Percentiles rank a stretch among this genome's conserved stretches.
phyloP scores from a whole-genome alignment of 2,113 vertebrate species.

The Pao palembangensis region DNA sequence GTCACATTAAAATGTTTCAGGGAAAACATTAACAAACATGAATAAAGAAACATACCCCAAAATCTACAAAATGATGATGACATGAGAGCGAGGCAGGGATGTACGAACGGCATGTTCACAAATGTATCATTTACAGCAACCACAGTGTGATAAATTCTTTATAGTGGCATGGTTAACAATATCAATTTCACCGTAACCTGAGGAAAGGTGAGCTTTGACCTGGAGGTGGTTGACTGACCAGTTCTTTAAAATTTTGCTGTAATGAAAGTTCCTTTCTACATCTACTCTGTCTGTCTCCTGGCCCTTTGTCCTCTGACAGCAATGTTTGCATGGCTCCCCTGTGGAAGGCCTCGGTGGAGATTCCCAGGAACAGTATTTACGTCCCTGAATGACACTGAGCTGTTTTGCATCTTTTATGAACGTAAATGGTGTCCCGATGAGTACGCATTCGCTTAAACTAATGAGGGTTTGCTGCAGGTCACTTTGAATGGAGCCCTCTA shows the following conservation, averaged over 20 bases:
- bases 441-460: constrained; percentile 14
- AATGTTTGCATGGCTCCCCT: constrained; percentile 26
- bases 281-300: constrained; percentile 1
- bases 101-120: neutral
- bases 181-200: too few relatives aligned
- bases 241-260: neutral
- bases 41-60: too few relatives aligned
- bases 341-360: constrained; percentile 7
- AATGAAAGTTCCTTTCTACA: neutral
- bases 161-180: neutral
- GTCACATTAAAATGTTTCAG: too few relatives aligned
- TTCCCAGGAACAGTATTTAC: constrained; percentile 31
- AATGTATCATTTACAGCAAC: neutral
- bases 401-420: constrained; percentile 19
- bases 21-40: too few relatives aligned
- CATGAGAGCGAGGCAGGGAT: too few relatives aligned
- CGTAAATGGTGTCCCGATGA: constrained; percentile 11
- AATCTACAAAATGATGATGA: too few relatives aligned
- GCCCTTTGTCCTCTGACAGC: constrained; percentile 6
- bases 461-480: constrained; percentile 2
- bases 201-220: too few relatives aligned
- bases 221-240: too few relatives aligned
- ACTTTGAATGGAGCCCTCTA: constrained; percentile 6
- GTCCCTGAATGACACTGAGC: constrained; percentile 15
- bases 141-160: constrained; percentile 4